Conservation (phyloP, 2,888 invertebrate species). For the Steinernema hermaphroditum region DNA sequence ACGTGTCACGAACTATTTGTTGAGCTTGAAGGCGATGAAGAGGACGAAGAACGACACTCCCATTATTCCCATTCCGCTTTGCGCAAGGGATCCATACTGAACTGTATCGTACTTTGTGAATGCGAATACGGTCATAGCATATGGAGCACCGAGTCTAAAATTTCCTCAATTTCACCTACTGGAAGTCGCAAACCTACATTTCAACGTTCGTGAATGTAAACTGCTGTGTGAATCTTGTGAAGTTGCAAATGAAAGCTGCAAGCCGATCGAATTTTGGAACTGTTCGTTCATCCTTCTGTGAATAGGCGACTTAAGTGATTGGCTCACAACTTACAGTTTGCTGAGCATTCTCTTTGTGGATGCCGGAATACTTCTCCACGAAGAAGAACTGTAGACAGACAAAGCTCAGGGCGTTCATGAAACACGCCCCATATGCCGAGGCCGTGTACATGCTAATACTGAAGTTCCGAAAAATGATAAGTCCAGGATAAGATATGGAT, state of each 20-base stretch:
- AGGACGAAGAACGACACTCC: slow-evolving; percentile 50
- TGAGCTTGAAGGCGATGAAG: slow-evolving; percentile 64
- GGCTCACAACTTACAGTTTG: not conserved
- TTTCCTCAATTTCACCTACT: slow-evolving; percentile 36
- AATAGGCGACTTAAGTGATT: too few species aligned
- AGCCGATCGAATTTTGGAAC: slow-evolving; percentile 5
- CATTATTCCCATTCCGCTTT: not conserved
- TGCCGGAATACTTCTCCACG: slow-evolving; percentile 45
- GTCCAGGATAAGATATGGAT: slow-evolving; percentile 67
- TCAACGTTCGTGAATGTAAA: slow-evolving; percentile 68
- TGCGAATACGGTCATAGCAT: not conserved
- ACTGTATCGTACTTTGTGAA: slow-evolving; percentile 9
- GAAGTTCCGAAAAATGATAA: slow-evolving; percentile 51
- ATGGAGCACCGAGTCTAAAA: slow-evolving; percentile 54
- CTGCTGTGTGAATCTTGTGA: slow-evolving; percentile 48
- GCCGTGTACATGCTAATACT: slow-evolving; percentile 54
- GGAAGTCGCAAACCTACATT: slow-evolving; percentile 43
- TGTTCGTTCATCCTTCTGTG: too few species aligned
- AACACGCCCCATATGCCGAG: slow-evolving; percentile 43
- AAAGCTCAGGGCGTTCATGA: slow-evolving; percentile 41
- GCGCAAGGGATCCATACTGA: not conserved
- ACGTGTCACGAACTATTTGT: slow-evolving; percentile 42
- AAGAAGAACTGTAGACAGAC: slow-evolving; percentile 39
- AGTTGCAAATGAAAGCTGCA: slow-evolving; percentile 21
- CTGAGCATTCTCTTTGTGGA: slow-evolving; percentile 45